A percentile compares a stretch with the other conserved stretches of the same genome.
Evolutionary conservation across 2,113 vertebrate genomes (phyloP).

Genomic region (Periophthalmodon schlosseri): DNA sequence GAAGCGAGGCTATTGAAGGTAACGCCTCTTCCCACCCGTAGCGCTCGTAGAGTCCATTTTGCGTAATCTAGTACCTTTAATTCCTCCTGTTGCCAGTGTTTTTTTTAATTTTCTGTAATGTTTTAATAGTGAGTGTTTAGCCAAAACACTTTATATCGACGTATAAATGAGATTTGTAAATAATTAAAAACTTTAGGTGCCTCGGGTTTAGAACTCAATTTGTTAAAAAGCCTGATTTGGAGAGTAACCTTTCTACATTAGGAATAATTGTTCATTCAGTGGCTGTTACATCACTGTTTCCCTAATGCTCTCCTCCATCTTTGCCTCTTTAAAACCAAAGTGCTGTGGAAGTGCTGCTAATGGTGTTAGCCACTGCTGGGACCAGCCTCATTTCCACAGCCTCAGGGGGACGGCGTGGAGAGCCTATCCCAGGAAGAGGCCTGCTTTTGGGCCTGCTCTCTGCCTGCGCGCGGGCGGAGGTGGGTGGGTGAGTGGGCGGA

Average conservation of each 20-base stretch:
- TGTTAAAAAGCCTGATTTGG: background rate
- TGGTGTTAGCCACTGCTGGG: conserved; percentile 16
- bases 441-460: conserved; percentile 23
- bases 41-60: too few species aligned
- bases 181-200: too few species aligned
- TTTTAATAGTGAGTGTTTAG: too few species aligned
- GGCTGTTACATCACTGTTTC: conserved; percentile 6
- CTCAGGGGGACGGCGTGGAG: conserved; percentile 7
- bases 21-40: too few species aligned
- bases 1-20: too few species aligned
- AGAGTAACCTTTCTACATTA: background rate
- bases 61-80: too few species aligned
- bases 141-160: too few species aligned
- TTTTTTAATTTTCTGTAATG: too few species aligned
- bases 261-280: background rate
- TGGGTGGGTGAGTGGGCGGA: conserved; percentile 6
- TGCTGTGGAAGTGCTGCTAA: conserved; percentile 16
- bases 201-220: too few species aligned
- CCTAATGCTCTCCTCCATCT: background rate
- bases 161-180: too few species aligned
- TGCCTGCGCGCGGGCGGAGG: conserved; percentile 13
- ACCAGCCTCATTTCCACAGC: conserved; percentile 22
- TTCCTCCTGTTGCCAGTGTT: too few species aligned
- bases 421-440: conserved; percentile 20
- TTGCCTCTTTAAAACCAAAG: conserved; percentile 5